phyloP scores from a whole-genome alignment of 1,140 invertebrate genomes.

The Mamestra configurata region DNA sequence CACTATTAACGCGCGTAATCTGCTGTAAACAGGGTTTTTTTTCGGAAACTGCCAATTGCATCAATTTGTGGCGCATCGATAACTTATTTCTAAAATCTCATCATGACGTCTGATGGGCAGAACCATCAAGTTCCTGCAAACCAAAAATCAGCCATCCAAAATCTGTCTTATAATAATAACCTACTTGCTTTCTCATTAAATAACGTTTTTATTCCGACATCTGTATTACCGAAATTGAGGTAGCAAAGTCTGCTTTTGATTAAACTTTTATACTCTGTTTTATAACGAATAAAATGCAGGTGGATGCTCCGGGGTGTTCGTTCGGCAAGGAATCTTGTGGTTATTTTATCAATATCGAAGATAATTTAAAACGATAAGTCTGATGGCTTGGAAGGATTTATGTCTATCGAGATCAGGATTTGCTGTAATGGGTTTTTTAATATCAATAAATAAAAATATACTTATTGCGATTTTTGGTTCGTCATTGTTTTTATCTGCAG shows the following conservation, averaged over 20 bases:
- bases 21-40: too few species aligned
- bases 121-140: too few species aligned
- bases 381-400: slow-evolving; percentile 13
- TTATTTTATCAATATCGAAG: slow-evolving; percentile 27
- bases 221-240: slow-evolving; percentile 26
- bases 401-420: background rate
- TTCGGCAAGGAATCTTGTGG: background rate
- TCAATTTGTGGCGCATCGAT: too few species aligned
- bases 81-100: too few species aligned
- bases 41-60: too few species aligned
- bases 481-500: background rate
- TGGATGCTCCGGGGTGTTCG: background rate
- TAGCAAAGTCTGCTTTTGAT: slow-evolving; percentile 28
- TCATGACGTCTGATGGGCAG: too few species aligned
- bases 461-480: background rate
- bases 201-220: background rate
- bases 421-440: background rate
- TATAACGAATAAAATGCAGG: slow-evolving; percentile 38
- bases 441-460: slow-evolving; percentile 18
- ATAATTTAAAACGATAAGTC: slow-evolving; percentile 30
- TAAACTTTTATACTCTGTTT: slow-evolving; percentile 37
- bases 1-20: too few species aligned
- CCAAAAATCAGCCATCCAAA: too few species aligned
- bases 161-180: background rate
- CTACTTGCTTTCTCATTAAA: background rate